Base-by-base conservation (phyloP, 2,113 vertebrate genomes). In the Peromyscus maniculatus region DNA sequence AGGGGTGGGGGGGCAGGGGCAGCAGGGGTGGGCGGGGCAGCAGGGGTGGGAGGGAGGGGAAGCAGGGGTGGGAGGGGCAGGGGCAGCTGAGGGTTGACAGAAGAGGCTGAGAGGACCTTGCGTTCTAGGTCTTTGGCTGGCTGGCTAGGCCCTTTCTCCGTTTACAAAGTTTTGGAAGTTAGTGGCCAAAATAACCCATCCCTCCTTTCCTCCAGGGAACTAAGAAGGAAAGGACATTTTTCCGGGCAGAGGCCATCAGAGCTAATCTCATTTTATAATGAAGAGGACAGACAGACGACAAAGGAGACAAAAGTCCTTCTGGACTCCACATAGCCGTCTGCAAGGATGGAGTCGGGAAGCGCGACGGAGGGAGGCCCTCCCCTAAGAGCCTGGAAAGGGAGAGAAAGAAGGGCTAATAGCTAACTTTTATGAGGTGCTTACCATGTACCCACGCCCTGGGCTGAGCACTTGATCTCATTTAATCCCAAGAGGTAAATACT, bases 401-500 rank as follows among this genome's bases (percentile, higher is more conserved):
- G 92, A 94, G 91, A 72, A 91, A 94, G 91, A 72, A 91, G 39
- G 24, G 84, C 91, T 93, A n/a, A 89, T 33, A 93, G 74, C 52
- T 64, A 96, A 96, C 94, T 92, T 97, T 98, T 96, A 97, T 91
- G 72, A 93, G 94, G 92, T 96, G 80, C 69, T 98, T 94, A 77
- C 95, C 77, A 69, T 15, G 75, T 2, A 55, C 71, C 92, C 91
- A 82, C 95, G 69, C 59, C 75, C 82, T 69, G 82, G 33, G 79
- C 96, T 97, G 97, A 97, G 95, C 89, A 86, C 95, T 97, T 96
- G 92, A 97, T 95, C 97, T 97, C 79, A 87, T 91, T 97, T 97
- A 97, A 98, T 97, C 97, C 96, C 72, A 55, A 93, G 88, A 91
- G 57, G 79, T 95, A 97, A 93, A 96, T 96, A 79, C 66, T 93